Conservation (phyloP, 2,113 vertebrate species). For the Symphodus melops region DNA sequence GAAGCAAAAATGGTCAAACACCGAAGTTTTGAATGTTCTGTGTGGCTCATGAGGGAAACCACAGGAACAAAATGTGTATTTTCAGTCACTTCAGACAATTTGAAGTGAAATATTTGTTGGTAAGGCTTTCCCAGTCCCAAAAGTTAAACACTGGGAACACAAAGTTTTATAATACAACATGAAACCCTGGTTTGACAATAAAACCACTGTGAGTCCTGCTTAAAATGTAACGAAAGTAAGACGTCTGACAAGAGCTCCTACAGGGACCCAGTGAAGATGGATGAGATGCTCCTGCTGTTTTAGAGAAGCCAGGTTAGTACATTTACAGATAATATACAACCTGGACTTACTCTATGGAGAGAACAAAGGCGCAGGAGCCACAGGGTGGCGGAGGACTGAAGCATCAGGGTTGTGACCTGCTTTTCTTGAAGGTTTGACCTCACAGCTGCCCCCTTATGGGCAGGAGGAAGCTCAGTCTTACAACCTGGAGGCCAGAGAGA, state of each 20-base stretch:
- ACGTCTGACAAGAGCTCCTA: slow-evolving; percentile 30
- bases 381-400: background rate
- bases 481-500: slow-evolving; percentile 30
- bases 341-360: background rate
- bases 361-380: slow-evolving; percentile 22
- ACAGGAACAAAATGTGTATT: slow-evolving; percentile 63
- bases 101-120: slow-evolving; percentile 65
- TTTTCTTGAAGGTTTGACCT: slow-evolving; percentile 44
- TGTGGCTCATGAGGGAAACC: slow-evolving; percentile 64
- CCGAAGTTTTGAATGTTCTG: slow-evolving; percentile 55
- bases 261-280: slow-evolving; percentile 31
- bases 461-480: slow-evolving; percentile 45
- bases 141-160: slow-evolving; percentile 45
- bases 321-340: slow-evolving; percentile 50
- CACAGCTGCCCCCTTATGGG: slow-evolving; percentile 36
- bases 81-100: slow-evolving; percentile 58
- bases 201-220: slow-evolving; percentile 39
- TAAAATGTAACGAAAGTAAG: slow-evolving; percentile 35
- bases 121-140: slow-evolving; percentile 36
- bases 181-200: slow-evolving; percentile 50
- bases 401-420: slow-evolving; percentile 22
- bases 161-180: slow-evolving; percentile 57
- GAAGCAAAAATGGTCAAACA: slow-evolving; percentile 63
- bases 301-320: slow-evolving; percentile 20
- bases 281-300: slow-evolving; percentile 38